These are phyloP conservation scores for Acronicta leporina DNA, from an alignment of 2,888 invertebrate species.

Conservation along the genomic window DNA sequence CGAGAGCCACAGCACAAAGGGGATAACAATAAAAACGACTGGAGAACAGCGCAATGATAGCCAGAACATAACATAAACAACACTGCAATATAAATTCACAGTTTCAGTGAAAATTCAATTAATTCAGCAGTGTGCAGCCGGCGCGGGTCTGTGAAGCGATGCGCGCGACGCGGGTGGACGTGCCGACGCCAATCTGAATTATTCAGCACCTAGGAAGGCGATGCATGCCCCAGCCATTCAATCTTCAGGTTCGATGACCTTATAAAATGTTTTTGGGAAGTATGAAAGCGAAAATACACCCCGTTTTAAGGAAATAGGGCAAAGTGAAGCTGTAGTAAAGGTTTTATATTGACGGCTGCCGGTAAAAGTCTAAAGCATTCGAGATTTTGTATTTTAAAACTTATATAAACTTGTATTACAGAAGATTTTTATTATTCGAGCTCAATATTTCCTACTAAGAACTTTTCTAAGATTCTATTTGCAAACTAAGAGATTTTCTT, in stretches of 20 bases:
- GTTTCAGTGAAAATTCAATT: constrained; percentile 39
- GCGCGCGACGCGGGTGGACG: constrained; percentile 53
- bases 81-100: constrained; percentile 20
- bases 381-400: constrained; percentile 11
- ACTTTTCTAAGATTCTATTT: background rate
- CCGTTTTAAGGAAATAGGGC: constrained; percentile 28
- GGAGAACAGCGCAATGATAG: constrained; percentile 33
- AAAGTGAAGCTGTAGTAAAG: constrained; percentile 25
- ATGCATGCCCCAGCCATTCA: constrained; percentile 64
- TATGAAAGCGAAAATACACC: constrained; percentile 34
- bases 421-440: constrained; percentile 7
- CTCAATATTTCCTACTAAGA: background rate
- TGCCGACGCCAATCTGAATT: constrained; percentile 68
- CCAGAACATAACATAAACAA: constrained; percentile 18
- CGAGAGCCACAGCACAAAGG: background rate
- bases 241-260: constrained; percentile 63
- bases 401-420: background rate
- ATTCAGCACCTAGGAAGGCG: constrained; percentile 76
- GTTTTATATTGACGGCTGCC: constrained; percentile 1
- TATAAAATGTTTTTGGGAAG: constrained; percentile 21
- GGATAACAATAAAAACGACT: constrained; percentile 44
- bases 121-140: constrained; percentile 17
- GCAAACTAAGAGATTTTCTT: constrained; percentile 1
- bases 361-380: constrained; percentile 1
- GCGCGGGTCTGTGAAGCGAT: constrained; percentile 26